Base-by-base conservation (phyloP, 2,888 invertebrate species). In the Ernsta delagoae region DNA sequence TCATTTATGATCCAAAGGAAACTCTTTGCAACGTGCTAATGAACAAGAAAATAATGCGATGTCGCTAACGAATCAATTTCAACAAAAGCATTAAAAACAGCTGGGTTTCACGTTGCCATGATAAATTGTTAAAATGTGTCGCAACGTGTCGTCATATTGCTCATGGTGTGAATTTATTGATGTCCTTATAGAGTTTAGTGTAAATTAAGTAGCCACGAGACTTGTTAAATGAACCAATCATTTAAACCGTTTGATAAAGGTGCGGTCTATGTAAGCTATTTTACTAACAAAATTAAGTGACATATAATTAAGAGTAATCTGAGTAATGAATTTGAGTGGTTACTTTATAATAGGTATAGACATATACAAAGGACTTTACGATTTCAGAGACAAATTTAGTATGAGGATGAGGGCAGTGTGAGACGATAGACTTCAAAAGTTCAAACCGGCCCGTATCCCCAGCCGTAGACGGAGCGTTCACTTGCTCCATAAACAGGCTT, bases 401-500 rank as follows among this genome's bases (percentile, higher is more conserved):
- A 48, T 12, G 48, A 54, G 9, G 43, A 43, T 39, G 5, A 5
- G 8, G 16, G 16, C 54, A 54, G 12, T 56, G 45, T 24, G 61
- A 39, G 67, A 45, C 39, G 67, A 45, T 53, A 53, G 53, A 50
- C 61, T 67, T 56, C 5, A 36, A 7, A 39, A 39, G 31, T 31
- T 31, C 39, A 43, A 34, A 48, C 75, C 73, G 73, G 73, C 73
- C 50, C 66, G 50, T 12, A 16, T 50, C 50, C 50, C 74, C 77
- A 73, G 62, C 65, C 70, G 76, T 75, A 79, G 36, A 56, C 71
- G 77, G 75, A 79, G 77, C 3, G 87, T 86, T 87, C 90, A 87
- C 88, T 90, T 86, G 87, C 90, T 92, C 92, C 86, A 93, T 93
- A 93, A 93, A 93, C 93, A 93, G 93, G 88, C 91, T 93, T 89